Base-by-base conservation (phyloP, 2,888 invertebrate genomes). In the Eupithecia dodoneata region DNA sequence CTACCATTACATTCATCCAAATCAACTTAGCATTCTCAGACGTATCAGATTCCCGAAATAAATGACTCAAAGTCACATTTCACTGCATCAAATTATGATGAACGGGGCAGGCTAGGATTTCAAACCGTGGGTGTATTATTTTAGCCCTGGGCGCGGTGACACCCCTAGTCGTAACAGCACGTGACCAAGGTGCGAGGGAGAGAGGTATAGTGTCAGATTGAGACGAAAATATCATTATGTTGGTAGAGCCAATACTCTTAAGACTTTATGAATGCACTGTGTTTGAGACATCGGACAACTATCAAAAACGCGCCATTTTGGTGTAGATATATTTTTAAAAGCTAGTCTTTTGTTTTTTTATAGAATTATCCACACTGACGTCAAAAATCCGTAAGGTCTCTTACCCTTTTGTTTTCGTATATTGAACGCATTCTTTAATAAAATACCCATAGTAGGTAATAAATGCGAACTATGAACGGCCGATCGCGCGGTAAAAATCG, bases 121-220 rank as follows among this genome's bases (percentile, higher is more conserved):
- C 80, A 80, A 77, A 78, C 77, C 78, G 85, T 82, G 81, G 41
- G 30, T 67, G 89, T 82, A 30, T 63, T 30, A 63, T 63, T 63
- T 63, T 63, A 2, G 10, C 63, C 30, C 2, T 63, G 18, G 59
- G 18, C 18, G 30, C 63, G 59, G 59, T 18, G 59, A 63, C 93
- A 93, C 85, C 94, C 94, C 91, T 87, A 88, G 88, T 89, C 87
- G 87, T 83, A 82, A 81, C 78, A 88, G 88, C 90, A 90, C 91
- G 91, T 89, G 88, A 84, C 86, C 77, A 78, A 87, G 90, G 88
- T 87, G 88, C 88, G 86, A 83, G 75, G 82, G 84, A 83, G 83
- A 81, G 84, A 79, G 87, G 82, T 63, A 63, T 63, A 59, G 85
- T 87, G 84, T 71, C n/a, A 10, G 74, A 59, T 59, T 59, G 10